Evolutionary conservation across 2,888 invertebrate genomes (phyloP).

Genomic region (Dicyrtoma fusca): DNA sequence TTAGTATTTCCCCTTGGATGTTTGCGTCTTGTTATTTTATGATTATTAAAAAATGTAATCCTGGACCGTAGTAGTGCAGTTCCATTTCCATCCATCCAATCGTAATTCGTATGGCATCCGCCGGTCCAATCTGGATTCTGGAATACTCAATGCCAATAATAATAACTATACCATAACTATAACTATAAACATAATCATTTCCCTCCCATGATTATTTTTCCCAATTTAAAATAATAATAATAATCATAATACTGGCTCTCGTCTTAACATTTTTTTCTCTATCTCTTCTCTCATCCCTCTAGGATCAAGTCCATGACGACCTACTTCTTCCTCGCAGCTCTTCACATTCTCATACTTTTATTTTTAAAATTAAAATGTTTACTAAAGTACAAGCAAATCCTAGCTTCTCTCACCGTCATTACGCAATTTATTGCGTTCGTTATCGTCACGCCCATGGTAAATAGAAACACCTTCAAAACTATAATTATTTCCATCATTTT

Average conservation of each 20-base stretch:
- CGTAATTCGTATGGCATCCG: no score
- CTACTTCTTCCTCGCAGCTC: slow-evolving; percentile 22
- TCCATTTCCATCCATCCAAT: no score
- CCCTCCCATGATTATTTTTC: background rate
- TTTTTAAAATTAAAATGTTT: slow-evolving; percentile 21
- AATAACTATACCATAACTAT: no score
- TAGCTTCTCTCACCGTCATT: slow-evolving; percentile 29
- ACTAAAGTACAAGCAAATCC: slow-evolving; percentile 35
- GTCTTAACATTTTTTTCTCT: background rate
- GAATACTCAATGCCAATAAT: no score
- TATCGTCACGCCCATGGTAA: slow-evolving; percentile 35
- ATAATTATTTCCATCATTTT: no score
- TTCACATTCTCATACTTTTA: slow-evolving; percentile 33
- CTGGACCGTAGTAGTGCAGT: no score
- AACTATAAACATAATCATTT: no score
- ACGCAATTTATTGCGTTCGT: slow-evolving; percentile 37
- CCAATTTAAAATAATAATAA: slow-evolving; percentile 6
- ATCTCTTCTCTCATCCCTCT: background rate
- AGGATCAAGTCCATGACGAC: slow-evolving; percentile 21
- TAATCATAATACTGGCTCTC: background rate
- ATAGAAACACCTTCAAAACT: background rate
- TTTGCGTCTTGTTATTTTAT: no score
- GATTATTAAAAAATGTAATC: no score
- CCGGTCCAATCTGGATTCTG: no score
- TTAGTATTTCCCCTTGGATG: background rate